Conservation (phyloP, 2,888 invertebrate species). For the Brachypalpus laphriformis region DNA sequence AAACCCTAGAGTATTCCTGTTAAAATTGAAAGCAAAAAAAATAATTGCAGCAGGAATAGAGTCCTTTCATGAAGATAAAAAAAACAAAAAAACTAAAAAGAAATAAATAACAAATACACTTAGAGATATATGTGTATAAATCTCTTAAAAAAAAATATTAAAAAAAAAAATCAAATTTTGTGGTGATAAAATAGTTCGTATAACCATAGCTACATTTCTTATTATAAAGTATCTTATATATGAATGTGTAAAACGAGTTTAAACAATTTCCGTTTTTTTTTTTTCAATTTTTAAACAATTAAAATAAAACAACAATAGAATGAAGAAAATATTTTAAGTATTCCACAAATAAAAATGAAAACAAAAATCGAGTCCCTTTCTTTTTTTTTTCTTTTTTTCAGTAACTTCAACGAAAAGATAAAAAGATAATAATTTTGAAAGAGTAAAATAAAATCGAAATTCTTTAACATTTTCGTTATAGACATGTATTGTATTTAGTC, state of each 20-base stretch:
- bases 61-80: neutral
- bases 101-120: slow-evolving; percentile 5
- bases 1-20: slow-evolving; percentile 41
- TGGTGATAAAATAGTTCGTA: slow-evolving; percentile 72
- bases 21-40: slow-evolving; percentile 3
- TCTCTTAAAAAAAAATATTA: slow-evolving; percentile 29
- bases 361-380: too few relatives aligned
- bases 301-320: slow-evolving; percentile 26
- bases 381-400: neutral
- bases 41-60: slow-evolving; percentile 23
- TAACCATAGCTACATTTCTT: slow-evolving; percentile 51
- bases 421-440: too few relatives aligned
- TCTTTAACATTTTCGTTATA: neutral
- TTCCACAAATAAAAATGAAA: slow-evolving; percentile 52
- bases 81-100: slow-evolving; percentile 8
- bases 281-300: slow-evolving; percentile 19
- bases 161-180: slow-evolving; percentile 50
- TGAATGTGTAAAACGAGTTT: slow-evolving; percentile 40
- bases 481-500: slow-evolving; percentile 45
- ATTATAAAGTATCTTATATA: slow-evolving; percentile 11
- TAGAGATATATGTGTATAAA: neutral
- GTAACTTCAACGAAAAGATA: neutral
- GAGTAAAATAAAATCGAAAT: neutral
- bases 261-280: slow-evolving; percentile 41
- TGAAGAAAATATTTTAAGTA: slow-evolving; percentile 41